Conservation (phyloP, 2,888 invertebrate genomes). For the Ormyrus pomaceus region DNA sequence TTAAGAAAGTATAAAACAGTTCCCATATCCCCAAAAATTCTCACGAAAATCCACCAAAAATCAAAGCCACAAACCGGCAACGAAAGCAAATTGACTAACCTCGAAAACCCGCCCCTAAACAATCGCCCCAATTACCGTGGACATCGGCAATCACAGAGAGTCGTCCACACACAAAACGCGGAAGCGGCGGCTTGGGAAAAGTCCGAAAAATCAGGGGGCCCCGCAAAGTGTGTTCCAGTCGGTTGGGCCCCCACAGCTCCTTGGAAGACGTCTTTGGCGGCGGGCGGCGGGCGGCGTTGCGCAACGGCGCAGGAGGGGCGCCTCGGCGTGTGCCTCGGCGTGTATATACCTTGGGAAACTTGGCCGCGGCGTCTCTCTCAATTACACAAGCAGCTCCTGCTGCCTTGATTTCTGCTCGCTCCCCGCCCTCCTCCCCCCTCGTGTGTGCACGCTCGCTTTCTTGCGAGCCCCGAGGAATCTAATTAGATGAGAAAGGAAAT, state of each 20-base stretch:
- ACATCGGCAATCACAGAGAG: background rate
- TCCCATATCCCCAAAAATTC: no score
- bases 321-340: no score
- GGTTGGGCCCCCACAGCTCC: slow-evolving; percentile 57
- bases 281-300: slow-evolving; percentile 50
- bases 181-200: slow-evolving; percentile 38
- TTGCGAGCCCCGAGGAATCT: background rate
- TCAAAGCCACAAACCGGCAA: no score
- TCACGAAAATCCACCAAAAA: no score
- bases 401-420: no score
- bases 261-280: slow-evolving; percentile 21
- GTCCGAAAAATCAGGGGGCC: slow-evolving; percentile 52
- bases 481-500: slow-evolving; percentile 16
- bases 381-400: slow-evolving; percentile 38
- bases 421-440: background rate
- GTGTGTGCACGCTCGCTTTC: background rate
- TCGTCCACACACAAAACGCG: background rate
- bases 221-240: slow-evolving; percentile 59
- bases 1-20: no score
- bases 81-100: no score
- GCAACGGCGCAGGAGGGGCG: slow-evolving; percentile 47
- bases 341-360: slow-evolving; percentile 49
- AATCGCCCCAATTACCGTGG: slow-evolving; percentile 22
- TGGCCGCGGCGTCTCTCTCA: slow-evolving; percentile 37
- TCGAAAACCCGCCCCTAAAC: no score